Evolutionary conservation across 2,113 vertebrate genomes (phyloP).

Genomic region (Xyliphius kryptos): DNA sequence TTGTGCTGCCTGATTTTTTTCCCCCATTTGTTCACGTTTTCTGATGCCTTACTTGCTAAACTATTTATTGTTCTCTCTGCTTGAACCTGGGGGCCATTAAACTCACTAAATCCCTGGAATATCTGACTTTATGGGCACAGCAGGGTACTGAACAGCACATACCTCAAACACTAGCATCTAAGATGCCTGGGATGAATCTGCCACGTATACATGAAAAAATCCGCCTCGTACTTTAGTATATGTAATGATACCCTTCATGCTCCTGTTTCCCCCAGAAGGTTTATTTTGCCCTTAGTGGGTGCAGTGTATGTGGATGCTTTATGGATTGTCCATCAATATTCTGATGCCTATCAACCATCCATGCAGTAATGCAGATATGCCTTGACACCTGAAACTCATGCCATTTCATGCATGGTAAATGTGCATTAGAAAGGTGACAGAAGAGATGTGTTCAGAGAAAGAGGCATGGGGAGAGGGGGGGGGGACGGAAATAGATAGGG

Average conservation of each 20-base stretch:
- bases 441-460: no score
- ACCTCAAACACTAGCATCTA: constrained; percentile 19
- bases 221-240: no score
- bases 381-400: no score
- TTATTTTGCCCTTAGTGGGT: not conserved
- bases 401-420: no score
- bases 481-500: no score
- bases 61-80: not conserved
- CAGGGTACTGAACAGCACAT: constrained; percentile 21
- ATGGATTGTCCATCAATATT: no score
- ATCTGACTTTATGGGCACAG: not conserved
- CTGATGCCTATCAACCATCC: no score
- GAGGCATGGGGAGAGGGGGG: no score
- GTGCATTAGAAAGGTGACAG: no score
- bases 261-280: not conserved
- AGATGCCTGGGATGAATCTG: constrained; percentile 1
- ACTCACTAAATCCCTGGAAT: constrained; percentile 16
- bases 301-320: no score
- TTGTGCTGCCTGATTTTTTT: not conserved
- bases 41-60: not conserved
- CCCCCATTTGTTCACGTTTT: not conserved
- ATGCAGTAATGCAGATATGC: no score
- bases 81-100: not conserved
- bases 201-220: not conserved
- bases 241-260: not conserved